Conservation (phyloP, 2,888 invertebrate genomes). For the Nycteola revayana region DNA sequence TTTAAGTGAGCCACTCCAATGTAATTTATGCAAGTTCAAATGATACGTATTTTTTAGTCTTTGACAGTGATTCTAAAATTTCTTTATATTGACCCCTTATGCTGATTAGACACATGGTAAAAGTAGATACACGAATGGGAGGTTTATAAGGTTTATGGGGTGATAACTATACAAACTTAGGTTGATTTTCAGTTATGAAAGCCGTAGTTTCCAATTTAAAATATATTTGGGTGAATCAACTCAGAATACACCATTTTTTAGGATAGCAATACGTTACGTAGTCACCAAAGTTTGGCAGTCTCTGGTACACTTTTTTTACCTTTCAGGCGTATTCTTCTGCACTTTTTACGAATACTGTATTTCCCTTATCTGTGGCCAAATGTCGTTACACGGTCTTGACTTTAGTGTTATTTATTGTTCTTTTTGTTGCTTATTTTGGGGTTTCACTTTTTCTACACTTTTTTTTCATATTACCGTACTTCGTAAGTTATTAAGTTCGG, state of each 20-base stretch:
- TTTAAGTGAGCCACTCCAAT: constrained; percentile 63
- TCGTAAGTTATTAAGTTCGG: constrained; percentile 32
- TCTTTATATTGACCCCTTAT: too few species aligned
- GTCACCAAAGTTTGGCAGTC: constrained; percentile 29
- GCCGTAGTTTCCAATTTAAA: too few species aligned
- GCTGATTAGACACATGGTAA: too few species aligned
- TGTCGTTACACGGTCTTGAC: constrained; percentile 35
- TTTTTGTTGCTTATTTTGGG: constrained; percentile 32
- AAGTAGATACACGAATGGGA: too few species aligned
- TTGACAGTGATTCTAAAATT: too few species aligned
- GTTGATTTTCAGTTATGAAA: too few species aligned
- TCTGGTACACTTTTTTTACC: constrained; percentile 33
- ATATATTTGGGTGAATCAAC: too few species aligned
- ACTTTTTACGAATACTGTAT: constrained; percentile 36
- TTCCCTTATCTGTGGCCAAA: constrained; percentile 42
- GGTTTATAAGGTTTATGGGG: too few species aligned
- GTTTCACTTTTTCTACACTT: constrained; percentile 28
- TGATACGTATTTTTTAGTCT: constrained; percentile 27
- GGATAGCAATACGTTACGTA: too few species aligned
- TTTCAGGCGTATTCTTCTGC: constrained; percentile 31
- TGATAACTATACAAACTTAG: too few species aligned
- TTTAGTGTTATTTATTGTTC: constrained; percentile 40
- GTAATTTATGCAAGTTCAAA: constrained; percentile 62
- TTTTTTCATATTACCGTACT: constrained; percentile 15
- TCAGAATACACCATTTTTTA: too few species aligned